These are phyloP conservation scores for Fulica atra DNA, from an alignment of 2,113 vertebrate genomes.

Conservation along the genomic window DNA sequence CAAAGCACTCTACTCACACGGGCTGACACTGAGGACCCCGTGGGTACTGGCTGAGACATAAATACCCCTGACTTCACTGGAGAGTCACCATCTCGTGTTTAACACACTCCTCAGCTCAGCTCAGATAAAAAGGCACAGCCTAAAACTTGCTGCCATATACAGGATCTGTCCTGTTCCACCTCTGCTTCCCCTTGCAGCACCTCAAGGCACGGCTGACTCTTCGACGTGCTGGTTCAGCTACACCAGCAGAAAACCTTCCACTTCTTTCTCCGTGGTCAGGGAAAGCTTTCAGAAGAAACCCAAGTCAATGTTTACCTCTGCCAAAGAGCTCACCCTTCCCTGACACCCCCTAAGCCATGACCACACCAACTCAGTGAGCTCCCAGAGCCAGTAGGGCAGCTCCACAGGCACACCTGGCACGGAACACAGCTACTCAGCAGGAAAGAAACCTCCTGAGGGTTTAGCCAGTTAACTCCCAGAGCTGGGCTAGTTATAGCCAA, in stretches of 20 bases:
- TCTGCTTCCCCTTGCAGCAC: neutral
- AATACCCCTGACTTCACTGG: neutral
- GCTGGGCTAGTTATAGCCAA: neutral
- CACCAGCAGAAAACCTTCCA: neutral
- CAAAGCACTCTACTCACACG: neutral
- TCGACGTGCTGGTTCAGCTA: neutral
- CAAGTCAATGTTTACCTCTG: neutral
- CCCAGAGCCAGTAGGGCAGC: accelerated
- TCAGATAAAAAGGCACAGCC: too few relatives aligned
- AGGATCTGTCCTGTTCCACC: neutral
- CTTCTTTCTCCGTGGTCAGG: neutral
- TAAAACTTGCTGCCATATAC: neutral
- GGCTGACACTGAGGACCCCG: accelerated
- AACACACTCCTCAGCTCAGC: neutral
- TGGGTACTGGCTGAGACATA: neutral
- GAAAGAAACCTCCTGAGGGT: neutral
- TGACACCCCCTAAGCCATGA: neutral
- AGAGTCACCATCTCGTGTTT: neutral
- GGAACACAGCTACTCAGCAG: neutral
- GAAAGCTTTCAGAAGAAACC: neutral
- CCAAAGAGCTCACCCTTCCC: neutral
- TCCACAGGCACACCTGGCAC: neutral
- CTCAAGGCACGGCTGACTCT: neutral
- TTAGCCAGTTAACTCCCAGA: neutral
- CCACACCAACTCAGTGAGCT: neutral